Conservation (phyloP, 2,888 invertebrate species). For the Phyto melanocephala region DNA sequence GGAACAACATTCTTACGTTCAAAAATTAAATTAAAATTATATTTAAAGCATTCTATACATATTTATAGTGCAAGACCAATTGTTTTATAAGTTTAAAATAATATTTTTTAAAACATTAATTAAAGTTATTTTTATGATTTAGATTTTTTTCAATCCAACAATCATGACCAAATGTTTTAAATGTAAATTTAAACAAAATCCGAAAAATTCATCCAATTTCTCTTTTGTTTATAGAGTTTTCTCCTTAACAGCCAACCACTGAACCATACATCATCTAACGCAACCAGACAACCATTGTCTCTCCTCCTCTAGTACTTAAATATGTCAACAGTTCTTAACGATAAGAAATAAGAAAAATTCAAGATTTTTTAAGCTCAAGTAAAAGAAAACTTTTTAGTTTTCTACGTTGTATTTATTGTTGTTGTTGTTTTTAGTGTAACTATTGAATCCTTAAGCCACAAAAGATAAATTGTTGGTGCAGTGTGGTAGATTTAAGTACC, state of each 20-base stretch:
- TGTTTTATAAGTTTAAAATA: too few species aligned
- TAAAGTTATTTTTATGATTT: too few species aligned
- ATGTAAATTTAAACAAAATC: background rate
- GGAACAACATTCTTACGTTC: too few species aligned
- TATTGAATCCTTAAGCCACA: slow-evolving; percentile 21
- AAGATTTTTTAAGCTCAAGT: background rate
- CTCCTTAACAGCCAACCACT: background rate
- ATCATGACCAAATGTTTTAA: background rate
- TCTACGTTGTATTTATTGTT: too few species aligned
- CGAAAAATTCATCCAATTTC: background rate
- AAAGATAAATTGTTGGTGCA: slow-evolving; percentile 46
- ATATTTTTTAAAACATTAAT: too few species aligned
- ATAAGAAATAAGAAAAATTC: background rate
- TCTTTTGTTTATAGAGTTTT: background rate
- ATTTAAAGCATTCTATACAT: too few species aligned
- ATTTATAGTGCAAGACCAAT: too few species aligned
- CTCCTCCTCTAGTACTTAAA: background rate
- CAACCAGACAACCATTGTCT: background rate
- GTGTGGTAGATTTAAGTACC: slow-evolving; percentile 22
- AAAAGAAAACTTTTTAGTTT: background rate
- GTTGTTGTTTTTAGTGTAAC: background rate
- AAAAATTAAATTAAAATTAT: too few species aligned
- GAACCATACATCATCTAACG: background rate
- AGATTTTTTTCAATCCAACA: background rate
- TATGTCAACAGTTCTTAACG: slow-evolving; percentile 3